These are phyloP conservation scores for Microcebus jonahi DNA, from an alignment of 2,113 vertebrate species.

Conservation along the genomic window DNA sequence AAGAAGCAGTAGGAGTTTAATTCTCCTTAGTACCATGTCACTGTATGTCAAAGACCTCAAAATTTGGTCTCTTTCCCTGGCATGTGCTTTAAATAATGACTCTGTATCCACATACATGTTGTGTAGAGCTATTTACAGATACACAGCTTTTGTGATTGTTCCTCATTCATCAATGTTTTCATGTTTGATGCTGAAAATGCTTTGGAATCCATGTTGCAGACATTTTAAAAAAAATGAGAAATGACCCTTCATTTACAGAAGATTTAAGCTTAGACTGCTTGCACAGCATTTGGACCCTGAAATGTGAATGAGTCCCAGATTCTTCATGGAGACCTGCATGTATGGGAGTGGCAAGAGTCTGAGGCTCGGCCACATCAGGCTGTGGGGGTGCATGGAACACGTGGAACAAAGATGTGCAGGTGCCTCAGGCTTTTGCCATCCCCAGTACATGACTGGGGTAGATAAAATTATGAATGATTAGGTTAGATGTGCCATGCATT, in stretches of 20 bases:
- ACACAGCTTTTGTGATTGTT: constrained; percentile 75
- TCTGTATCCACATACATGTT: constrained; percentile 67
- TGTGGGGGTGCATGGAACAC: constrained; percentile 6
- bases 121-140: constrained; percentile 75
- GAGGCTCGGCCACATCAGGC: constrained; percentile 32
- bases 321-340: constrained; percentile 79
- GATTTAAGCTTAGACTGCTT: constrained; percentile 79
- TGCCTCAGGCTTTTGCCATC: constrained; percentile 83
- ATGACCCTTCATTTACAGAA: constrained; percentile 81
- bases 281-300: constrained; percentile 79
- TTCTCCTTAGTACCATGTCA: constrained; percentile 78
- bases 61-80: constrained; percentile 76
- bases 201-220: constrained; percentile 81
- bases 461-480: constrained; percentile 77
- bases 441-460: constrained; percentile 73
- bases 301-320: constrained; percentile 82
- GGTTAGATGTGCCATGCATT: constrained; percentile 89
- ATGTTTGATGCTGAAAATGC: constrained; percentile 78
- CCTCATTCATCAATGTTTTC: constrained; percentile 80
- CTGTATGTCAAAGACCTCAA: constrained; percentile 73
- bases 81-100: constrained; percentile 84
- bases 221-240: constrained; percentile 69
- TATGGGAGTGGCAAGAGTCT: constrained; percentile 80
- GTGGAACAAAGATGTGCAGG: not conserved
- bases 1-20: constrained; percentile 79